Evolutionary conservation across 1,140 invertebrate species (phyloP).

Genomic region (Drosophila yakuba): DNA sequence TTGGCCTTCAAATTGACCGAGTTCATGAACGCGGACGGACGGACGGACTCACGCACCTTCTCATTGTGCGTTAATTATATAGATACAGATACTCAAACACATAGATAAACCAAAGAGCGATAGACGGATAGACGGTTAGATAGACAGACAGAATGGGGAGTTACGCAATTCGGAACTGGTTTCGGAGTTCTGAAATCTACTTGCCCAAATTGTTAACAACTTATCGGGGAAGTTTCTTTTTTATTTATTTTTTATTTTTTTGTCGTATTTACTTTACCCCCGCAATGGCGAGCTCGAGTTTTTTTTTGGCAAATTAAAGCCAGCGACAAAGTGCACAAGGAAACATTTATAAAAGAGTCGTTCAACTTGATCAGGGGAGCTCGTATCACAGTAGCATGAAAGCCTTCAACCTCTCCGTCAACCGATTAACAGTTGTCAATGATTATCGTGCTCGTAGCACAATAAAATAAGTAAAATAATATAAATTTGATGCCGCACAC

Average conservation of each 20-base stretch:
- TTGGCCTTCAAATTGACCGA: slow-evolving; percentile 81
- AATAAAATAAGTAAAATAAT: slow-evolving; percentile 24
- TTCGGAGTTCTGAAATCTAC: slow-evolving; percentile 69
- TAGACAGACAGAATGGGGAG: slow-evolving; percentile 1
- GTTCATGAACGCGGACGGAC: slow-evolving; percentile 68
- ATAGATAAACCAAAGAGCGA: slow-evolving; percentile 54
- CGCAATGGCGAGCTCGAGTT: not conserved
- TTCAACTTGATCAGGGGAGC: slow-evolving; percentile 56
- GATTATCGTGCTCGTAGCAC: slow-evolving; percentile 24
- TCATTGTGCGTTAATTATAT: slow-evolving; percentile 83
- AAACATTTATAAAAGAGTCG: slow-evolving; percentile 75
- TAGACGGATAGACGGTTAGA: slow-evolving; percentile 19
- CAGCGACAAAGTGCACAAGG: slow-evolving; percentile 53
- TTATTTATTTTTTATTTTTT: slow-evolving; percentile 8
- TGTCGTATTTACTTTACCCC: slow-evolving; percentile 5
- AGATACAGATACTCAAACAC: slow-evolving; percentile 41
- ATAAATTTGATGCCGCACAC: slow-evolving; percentile 19
- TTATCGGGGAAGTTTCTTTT: slow-evolving; percentile 71
- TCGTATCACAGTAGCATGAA: slow-evolving; percentile 34
- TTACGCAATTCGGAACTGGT: slow-evolving; percentile 59
- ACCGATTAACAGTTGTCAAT: slow-evolving; percentile 59
- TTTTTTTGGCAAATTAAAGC: slow-evolving; percentile 49
- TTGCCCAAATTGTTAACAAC: slow-evolving; percentile 79
- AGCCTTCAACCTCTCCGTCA: slow-evolving; percentile 54
- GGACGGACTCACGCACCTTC: slow-evolving; percentile 64